phyloP scores from a whole-genome alignment of 23 tunicate genomes.

The Styela plicata region DNA sequence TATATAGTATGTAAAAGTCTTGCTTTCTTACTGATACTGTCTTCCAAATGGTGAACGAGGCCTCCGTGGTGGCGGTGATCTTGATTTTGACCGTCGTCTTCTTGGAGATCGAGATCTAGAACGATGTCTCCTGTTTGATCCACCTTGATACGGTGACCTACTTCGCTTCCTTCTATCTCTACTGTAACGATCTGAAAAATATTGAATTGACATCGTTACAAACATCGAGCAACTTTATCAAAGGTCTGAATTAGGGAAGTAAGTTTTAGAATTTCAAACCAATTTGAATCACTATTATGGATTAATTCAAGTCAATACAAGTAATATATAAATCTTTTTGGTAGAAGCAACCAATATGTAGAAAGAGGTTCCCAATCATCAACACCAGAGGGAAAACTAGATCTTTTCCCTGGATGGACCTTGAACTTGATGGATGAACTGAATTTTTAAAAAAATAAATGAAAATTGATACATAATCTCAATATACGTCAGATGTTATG shows the following conservation, averaged over 20 bases:
- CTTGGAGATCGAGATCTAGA: constrained; percentile 42
- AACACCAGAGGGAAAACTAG: too few relatives aligned
- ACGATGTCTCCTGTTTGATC: constrained; percentile 47
- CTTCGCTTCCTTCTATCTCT: constrained; percentile 67
- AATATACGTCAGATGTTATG: too few relatives aligned
- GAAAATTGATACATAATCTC: too few relatives aligned
- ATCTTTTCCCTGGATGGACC: too few relatives aligned
- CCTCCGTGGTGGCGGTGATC: constrained; percentile 21
- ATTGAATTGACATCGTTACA: background rate
- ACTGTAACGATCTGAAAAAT: background rate
- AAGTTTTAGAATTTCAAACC: background rate
- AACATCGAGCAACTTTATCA: too few relatives aligned
- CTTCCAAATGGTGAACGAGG: constrained; percentile 38
- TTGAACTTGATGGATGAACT: too few relatives aligned
- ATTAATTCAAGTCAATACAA: background rate
- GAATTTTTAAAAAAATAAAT: too few relatives aligned
- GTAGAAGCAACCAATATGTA: too few relatives aligned
- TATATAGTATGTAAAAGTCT: background rate
- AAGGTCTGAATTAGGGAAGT: background rate
- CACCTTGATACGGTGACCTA: constrained; percentile 51
- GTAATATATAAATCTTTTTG: too few relatives aligned
- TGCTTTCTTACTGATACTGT: constrained; percentile 5
- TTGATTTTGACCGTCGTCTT: constrained; percentile 34
- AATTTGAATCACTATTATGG: background rate
- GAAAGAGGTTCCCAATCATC: too few relatives aligned